Percentiles rank a stretch among this genome's conserved stretches.
Evolutionary conservation across 2,797 vertebrate species (phyloP).

Genomic region (Rhabdophis nuchalis): DNA sequence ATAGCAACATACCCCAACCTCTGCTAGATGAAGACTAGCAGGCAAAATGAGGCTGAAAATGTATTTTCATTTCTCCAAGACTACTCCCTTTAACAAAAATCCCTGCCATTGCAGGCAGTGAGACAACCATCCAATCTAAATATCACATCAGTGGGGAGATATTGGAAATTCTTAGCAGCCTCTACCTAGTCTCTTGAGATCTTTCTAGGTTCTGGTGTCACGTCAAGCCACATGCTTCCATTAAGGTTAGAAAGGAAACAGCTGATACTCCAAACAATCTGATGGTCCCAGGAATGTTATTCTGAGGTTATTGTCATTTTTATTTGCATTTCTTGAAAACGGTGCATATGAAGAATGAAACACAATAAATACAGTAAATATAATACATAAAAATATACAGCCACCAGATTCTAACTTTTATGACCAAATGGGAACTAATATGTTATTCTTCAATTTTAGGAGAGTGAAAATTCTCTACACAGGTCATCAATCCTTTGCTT

Average conservation of each 20-base stretch:
- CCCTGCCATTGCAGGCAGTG: background rate
- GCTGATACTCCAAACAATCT: background rate
- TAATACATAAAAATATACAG: background rate
- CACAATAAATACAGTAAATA: background rate
- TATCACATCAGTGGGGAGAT: background rate
- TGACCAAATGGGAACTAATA: background rate
- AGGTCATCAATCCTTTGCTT: background rate
- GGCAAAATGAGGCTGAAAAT: background rate
- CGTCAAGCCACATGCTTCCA: background rate
- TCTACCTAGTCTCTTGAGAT: background rate
- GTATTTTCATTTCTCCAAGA: background rate
- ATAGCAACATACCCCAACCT: background rate
- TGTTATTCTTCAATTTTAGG: background rate
- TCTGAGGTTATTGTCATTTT: background rate
- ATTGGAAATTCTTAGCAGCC: background rate
- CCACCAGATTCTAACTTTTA: background rate
- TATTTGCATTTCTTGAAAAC: background rate
- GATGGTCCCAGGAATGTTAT: background rate
- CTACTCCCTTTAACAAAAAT: background rate
- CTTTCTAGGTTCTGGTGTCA: background rate
- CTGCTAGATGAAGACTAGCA: background rate
- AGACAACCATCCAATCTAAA: background rate
- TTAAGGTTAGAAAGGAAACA: background rate
- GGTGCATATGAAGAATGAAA: background rate
- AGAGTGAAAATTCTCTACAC: background rate